Evolutionary conservation across 2,888 invertebrate genomes (phyloP).

Genomic region (Norana najaformis): DNA sequence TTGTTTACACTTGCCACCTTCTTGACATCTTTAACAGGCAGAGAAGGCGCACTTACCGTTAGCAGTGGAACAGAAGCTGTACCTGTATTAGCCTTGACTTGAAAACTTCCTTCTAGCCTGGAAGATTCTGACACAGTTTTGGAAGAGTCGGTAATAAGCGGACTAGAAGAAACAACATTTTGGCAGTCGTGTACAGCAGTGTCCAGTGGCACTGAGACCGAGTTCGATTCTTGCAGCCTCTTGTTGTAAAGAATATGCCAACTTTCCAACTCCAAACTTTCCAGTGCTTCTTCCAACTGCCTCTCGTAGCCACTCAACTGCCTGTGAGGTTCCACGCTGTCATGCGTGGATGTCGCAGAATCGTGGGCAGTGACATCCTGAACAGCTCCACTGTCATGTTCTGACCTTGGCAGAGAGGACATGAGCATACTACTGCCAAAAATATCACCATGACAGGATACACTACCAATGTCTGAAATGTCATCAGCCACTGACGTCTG

Average conservation of each 20-base stretch:
- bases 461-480: neutral
- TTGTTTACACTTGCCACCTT: too few relatives aligned
- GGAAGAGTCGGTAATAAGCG: neutral
- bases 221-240: neutral
- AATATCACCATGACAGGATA: neutral
- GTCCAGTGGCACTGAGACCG: neutral
- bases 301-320: neutral
- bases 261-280: neutral
- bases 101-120: neutral
- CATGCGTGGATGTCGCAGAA: neutral
- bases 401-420: neutral
- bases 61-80: neutral
- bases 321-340: neutral
- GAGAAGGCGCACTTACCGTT: neutral
- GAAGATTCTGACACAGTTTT: neutral
- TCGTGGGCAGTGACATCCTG: neutral
- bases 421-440: neutral
- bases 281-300: neutral
- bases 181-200: neutral
- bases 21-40: neutral
- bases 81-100: neutral
- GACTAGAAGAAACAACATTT: neutral
- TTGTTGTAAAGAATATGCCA: neutral
- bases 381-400: neutral
- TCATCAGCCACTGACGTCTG: neutral